Evolutionary conservation across 64 coral and sea anemone genomes (phyloP).

Genomic region (Pocillopora damicornis): DNA sequence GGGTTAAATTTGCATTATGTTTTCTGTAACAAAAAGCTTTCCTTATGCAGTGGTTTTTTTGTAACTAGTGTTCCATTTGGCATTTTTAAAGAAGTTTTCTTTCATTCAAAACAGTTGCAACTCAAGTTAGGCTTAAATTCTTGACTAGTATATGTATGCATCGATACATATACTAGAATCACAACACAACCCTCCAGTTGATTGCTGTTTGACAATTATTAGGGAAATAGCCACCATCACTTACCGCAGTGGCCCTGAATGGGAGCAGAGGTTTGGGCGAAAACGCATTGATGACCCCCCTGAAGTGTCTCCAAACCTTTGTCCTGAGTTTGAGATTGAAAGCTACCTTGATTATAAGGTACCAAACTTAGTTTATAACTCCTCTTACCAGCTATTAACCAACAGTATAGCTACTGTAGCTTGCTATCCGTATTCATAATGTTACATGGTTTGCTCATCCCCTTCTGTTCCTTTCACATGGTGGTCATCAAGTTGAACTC

Average conservation of each 20-base stretch:
- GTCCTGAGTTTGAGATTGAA: slow-evolving; percentile 95
- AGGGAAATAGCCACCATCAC: slow-evolving; percentile 87
- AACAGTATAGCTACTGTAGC: background rate
- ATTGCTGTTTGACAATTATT: slow-evolving; percentile 1
- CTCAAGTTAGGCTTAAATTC: too few species aligned
- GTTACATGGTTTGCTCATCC: too few species aligned
- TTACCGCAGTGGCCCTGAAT: slow-evolving; percentile 92
- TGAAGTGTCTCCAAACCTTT: slow-evolving; percentile 61
- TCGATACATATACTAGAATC: background rate
- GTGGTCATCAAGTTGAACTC: too few species aligned
- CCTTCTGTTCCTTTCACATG: too few species aligned
- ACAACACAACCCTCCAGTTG: background rate
- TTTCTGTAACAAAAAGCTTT: too few species aligned
- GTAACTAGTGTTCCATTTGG: too few species aligned
- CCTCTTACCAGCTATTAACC: background rate
- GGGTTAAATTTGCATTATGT: too few species aligned
- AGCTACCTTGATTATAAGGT: slow-evolving; percentile 92
- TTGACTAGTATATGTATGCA: too few species aligned
- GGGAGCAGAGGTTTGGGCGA: slow-evolving; percentile 89
- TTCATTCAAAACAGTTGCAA: too few species aligned
- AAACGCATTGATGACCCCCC: slow-evolving; percentile 57
- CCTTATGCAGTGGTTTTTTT: too few species aligned
- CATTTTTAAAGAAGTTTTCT: too few species aligned
- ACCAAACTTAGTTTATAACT: background rate
- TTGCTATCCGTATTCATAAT: too few species aligned